Percentiles rank a stretch among this genome's conserved stretches.
These are phyloP conservation scores for Isotomurus palustris DNA, from an alignment of 2,888 invertebrate genomes.

Conservation along the genomic window DNA sequence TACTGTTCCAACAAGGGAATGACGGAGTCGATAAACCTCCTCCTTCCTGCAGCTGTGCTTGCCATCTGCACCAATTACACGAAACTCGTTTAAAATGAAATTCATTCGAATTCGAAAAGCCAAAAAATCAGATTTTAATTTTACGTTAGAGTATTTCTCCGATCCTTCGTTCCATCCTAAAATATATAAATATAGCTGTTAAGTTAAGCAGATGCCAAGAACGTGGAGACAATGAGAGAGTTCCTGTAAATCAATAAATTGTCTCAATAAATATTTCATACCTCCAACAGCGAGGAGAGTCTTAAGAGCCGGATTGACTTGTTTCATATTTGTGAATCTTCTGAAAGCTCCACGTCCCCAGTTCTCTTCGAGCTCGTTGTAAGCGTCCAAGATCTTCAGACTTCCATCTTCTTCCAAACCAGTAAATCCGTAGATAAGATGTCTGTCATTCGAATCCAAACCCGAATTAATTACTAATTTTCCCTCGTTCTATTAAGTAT, in stretches of 20 bases:
- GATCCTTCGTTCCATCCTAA: conserved; percentile 25
- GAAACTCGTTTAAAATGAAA: background rate
- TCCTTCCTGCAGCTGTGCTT: conserved; percentile 50
- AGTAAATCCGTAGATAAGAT: conserved; percentile 47
- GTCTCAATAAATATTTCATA: conserved; percentile 10
- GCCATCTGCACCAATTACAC: conserved; percentile 48
- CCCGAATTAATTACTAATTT: conserved; percentile 12
- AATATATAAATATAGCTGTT: background rate
- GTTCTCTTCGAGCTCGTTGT: conserved; percentile 20
- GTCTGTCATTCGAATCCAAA: too few species aligned
- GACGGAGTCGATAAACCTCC: conserved; percentile 57
- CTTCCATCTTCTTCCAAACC: conserved; percentile 30
- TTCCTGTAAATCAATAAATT: too few species aligned
- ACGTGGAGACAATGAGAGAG: background rate
- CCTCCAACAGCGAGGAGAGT: conserved; percentile 35
- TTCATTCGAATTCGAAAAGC: background rate
- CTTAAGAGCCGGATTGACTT: conserved; percentile 28
- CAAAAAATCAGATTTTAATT: too few species aligned
- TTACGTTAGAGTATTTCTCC: conserved; percentile 22
- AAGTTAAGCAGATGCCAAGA: background rate
- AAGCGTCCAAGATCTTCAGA: conserved; percentile 16
- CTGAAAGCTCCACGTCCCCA: conserved; percentile 25
- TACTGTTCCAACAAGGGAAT: conserved; percentile 56
- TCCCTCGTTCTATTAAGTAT: background rate
- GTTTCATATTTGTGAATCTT: conserved; percentile 34